Base-by-base conservation (phyloP, 2,113 vertebrate genomes). In the Hippopotamus amphibius region DNA sequence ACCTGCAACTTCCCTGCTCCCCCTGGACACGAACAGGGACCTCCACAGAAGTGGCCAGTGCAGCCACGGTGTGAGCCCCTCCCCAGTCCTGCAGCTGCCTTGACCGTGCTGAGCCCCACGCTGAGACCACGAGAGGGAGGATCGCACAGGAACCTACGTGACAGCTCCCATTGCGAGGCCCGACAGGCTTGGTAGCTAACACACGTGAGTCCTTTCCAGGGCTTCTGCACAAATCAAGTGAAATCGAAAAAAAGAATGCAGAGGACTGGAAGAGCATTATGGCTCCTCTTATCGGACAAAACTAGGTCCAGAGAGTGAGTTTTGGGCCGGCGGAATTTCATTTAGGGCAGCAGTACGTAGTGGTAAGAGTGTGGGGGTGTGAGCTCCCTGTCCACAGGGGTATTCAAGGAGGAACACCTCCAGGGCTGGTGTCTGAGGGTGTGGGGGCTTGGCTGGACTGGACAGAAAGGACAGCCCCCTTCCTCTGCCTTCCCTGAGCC, bases 101-200 rank as follows among this genome's bases (percentile, higher is more conserved):
- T 22, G 7, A 26, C 53, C 3, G 0, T 3, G 2, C 76, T 1
- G 2, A 50, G 43, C 63, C 28, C 19, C 55, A 1, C 0, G 10
- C 3, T 11, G 37, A 88, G 43, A 17, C 2, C 74, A 19, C 1
- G 1, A 4, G 9, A 11, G 28, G 21, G 6, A n/a, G 55, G 26
- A 3, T 8, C 1, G 14, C 37, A 2, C 2, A 14, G 21, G 46
- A 53, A 26, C 3, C 1, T 4, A 1, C 6, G 30, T 0, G 21
- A 57, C 3, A 2, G 26, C 11, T 16, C 15, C 11, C 3, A 2
- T 7, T 19, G 0, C 0, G 21, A 48, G 48, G 53, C 41, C 88
- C n/a, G 37, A 12, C 5, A 0, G 0, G 3, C 4, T 16, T 15
- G 28, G 37, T 5, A 12, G 41, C 28, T 15, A 37, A 57, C 15